Conservation (phyloP, 2,888 invertebrate species). For the Oscheius sp. region DNA sequence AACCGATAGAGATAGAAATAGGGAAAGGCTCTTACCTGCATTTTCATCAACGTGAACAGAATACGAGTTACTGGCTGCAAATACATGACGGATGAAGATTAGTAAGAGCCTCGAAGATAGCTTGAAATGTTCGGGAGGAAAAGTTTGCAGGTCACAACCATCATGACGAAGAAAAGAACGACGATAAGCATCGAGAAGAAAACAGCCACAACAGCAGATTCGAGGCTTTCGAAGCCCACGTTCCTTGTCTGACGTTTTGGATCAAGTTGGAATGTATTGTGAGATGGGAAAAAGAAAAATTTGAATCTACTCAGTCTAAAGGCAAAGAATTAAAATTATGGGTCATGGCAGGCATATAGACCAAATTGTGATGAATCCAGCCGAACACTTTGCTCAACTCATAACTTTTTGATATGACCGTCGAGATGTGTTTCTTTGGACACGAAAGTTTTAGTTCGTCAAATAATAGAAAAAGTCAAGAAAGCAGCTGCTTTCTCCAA, state of each 20-base stretch:
- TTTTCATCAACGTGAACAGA: no score
- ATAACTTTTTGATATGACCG: no score
- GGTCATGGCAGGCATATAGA: not conserved
- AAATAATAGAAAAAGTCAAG: no score
- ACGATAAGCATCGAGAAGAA: not conserved
- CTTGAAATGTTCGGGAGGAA: not conserved
- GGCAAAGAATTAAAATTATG: not conserved
- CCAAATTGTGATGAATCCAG: no score
- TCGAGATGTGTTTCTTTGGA: no score
- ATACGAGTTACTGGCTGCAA: not conserved
- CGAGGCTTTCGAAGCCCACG: not conserved
- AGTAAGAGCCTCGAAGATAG: not conserved
- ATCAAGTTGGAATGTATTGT: not conserved
- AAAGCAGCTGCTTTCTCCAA: no score
- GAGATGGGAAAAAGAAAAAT: not conserved
- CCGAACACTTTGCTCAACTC: no score
- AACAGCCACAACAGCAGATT: not conserved
- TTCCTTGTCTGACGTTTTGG: not conserved
- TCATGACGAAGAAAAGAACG: slow-evolving; percentile 1
- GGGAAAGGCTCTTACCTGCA: no score
- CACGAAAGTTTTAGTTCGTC: no score
- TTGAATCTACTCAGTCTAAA: no score
- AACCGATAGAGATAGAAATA: no score
- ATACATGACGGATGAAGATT: not conserved
- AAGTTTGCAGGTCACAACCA: not conserved